Conservation (phyloP, 1,140 invertebrate species). For the Ceratoteleas bidentatus region DNA sequence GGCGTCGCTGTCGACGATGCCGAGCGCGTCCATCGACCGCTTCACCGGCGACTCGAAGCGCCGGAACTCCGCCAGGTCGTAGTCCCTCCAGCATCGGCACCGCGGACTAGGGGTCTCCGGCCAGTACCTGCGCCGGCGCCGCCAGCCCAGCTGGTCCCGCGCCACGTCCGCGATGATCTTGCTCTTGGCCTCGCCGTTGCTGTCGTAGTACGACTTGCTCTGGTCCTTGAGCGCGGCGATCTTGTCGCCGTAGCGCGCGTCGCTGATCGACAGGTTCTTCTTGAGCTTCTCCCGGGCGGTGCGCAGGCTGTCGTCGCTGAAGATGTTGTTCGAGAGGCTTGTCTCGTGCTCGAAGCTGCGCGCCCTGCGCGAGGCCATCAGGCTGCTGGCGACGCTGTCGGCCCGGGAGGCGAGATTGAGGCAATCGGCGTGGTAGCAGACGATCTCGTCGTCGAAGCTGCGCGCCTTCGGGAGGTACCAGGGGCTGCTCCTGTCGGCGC, state of each 20-base stretch:
- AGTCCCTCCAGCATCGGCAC: conserved; percentile 55
- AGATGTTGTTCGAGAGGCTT: conserved; percentile 78
- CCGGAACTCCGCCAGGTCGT: conserved; percentile 42
- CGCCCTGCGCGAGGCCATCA: conserved; percentile 66
- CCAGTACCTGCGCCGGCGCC: too few relatives aligned
- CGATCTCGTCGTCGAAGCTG: conserved; percentile 73
- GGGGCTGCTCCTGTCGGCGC: conserved; percentile 36
- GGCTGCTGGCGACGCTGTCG: conserved; percentile 20
- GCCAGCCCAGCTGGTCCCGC: conserved; percentile 58
- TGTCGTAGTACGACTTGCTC: conserved; percentile 79
- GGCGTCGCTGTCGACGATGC: conserved; percentile 55
- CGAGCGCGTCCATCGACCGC: conserved; percentile 60
- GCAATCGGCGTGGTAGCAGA: conserved; percentile 52
- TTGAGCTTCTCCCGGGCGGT: conserved; percentile 78
- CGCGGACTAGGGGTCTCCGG: too few relatives aligned
- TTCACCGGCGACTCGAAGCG: conserved; percentile 54
- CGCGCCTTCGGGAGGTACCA: conserved; percentile 73
- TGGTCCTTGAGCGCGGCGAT: conserved; percentile 76
- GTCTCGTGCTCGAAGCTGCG: conserved; percentile 79
- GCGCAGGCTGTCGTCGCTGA: conserved; percentile 79
- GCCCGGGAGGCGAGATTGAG: conserved; percentile 25
- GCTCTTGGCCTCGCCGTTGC: conserved; percentile 72
- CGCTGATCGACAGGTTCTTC: conserved; percentile 75
- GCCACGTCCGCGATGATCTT: conserved; percentile 58
- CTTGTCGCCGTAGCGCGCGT: conserved; percentile 77